Conservation (phyloP, 2,797 vertebrate species). For the Pangasius sanitwongsei region DNA sequence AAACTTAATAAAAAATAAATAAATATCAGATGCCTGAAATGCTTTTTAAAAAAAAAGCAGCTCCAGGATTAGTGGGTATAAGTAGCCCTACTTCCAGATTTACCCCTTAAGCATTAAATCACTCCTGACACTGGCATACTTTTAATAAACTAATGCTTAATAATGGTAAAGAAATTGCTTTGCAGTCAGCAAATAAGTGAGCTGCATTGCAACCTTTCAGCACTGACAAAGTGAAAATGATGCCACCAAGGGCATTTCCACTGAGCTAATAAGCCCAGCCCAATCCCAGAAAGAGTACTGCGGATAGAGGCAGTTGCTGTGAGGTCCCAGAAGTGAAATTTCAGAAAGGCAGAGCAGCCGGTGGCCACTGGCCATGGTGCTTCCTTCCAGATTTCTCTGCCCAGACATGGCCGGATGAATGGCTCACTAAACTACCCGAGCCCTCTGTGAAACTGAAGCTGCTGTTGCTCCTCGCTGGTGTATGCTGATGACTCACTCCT, state of each 20-base stretch:
- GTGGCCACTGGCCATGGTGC: conserved; percentile 10
- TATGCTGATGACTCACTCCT: conserved; percentile 29
- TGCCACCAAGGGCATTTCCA: conserved; percentile 34
- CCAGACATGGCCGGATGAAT: conserved; percentile 32
- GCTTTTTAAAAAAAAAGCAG: background rate
- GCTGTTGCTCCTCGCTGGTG: conserved; percentile 5
- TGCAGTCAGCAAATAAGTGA: background rate
- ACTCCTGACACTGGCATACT: background rate
- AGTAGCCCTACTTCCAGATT: background rate
- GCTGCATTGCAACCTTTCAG: background rate
- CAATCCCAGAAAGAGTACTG: background rate
- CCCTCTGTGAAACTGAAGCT: conserved; percentile 18
- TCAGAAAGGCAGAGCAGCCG: conserved; percentile 39
- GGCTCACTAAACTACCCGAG: conserved; percentile 2
- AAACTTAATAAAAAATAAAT: background rate
- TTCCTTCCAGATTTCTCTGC: conserved; percentile 33
- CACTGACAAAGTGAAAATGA: conserved; percentile 14
- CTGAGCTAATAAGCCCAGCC: conserved; percentile 12
- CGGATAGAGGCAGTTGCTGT: conserved; percentile 23
- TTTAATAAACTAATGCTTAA: background rate
- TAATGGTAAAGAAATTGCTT: background rate
- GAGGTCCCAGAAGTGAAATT: conserved; percentile 45
- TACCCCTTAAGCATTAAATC: background rate
- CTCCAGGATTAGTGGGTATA: background rate
- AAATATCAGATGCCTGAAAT: background rate